A percentile compares a stretch with the other conserved stretches of the same genome.
These are phyloP conservation scores for Melanitta fusca DNA, from an alignment of 2,797 vertebrate species.

Conservation along the genomic window DNA sequence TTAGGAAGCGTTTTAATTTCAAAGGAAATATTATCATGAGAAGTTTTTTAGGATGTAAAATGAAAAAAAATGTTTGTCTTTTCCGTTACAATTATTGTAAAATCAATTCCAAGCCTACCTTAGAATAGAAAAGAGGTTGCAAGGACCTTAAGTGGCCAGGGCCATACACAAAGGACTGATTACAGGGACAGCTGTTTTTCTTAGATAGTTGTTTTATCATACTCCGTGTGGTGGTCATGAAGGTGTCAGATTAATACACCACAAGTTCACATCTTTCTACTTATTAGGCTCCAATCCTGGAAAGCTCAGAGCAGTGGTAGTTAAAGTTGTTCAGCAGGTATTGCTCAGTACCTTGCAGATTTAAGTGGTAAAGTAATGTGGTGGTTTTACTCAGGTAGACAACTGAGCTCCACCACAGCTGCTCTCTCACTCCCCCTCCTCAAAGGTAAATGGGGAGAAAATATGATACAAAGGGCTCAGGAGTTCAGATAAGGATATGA, in stretches of 20 bases:
- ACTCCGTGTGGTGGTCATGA: not conserved
- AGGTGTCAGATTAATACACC: not conserved
- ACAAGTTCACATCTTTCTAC: not conserved
- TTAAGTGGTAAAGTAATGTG: not conserved
- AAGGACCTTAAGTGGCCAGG: not conserved
- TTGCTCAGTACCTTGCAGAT: not conserved
- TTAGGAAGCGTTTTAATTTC: not conserved
- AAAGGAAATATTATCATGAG: not conserved
- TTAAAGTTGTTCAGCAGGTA: not conserved
- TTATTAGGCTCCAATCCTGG: not conserved
- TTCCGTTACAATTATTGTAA: not conserved
- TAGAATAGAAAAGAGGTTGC: not conserved
- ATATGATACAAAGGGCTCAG: no score
- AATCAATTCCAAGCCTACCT: not conserved
- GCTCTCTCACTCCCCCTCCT: no score
- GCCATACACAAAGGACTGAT: not conserved
- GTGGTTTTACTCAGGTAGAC: no score
- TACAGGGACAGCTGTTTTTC: not conserved
- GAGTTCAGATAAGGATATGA: no score
- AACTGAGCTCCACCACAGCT: no score
- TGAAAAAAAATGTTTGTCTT: not conserved
- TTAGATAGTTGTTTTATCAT: not conserved
- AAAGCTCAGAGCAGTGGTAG: accelerated
- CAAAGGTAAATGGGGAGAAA: no score
- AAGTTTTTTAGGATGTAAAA: not conserved